Evolutionary conservation across 1,140 invertebrate genomes (phyloP), one percentile per base, ranked within the genome.

Genomic region (Aricia agestis): DNA sequence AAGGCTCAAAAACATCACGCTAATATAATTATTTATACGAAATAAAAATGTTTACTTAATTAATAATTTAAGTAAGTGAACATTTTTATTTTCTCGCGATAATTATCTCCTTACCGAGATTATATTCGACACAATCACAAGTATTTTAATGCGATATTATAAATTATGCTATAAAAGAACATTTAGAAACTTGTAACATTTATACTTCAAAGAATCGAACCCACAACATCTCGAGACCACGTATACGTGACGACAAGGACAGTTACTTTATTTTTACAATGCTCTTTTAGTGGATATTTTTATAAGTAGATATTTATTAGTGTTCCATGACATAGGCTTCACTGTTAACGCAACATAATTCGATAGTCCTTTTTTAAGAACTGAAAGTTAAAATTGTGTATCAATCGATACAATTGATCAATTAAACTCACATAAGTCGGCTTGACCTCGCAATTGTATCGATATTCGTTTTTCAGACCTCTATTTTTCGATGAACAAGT

Each of bases 261-360:
- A 19, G 10, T 63, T 18, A 63, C 6, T 63, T 63, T 63, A 63
- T 19, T 63, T 63, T 59, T 63, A 25, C 59, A 63, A 63, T 25
- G 19, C 18, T 63, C 2, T 19, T 59, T 63, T 63, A 18, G 59
- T 19, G 59, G 59, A 63, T 63, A 19, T 19, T 19, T 59, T 63
- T 63, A 63, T 63, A 52, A 63, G 59, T 63, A 63, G 59, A 6
- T 15, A 59, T 19, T 19, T 15, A 52, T 52, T 52, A 13, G 13
- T 52, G 11, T 52, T 52, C 11, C 45, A 13, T 52, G 45, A 15
- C 45, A 52, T 52, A 52, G 45, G 45, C 45, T 15, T 10, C 45
- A 13, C 45, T 52, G 45, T 2, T 2, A 42, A 42, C 41, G 6
- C 6, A 42, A 13, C 45, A 13, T 52, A 1, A 36, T 9, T 36